Base-by-base conservation (phyloP, 2,888 invertebrate species). In the Steinernema scapterisci region DNA sequence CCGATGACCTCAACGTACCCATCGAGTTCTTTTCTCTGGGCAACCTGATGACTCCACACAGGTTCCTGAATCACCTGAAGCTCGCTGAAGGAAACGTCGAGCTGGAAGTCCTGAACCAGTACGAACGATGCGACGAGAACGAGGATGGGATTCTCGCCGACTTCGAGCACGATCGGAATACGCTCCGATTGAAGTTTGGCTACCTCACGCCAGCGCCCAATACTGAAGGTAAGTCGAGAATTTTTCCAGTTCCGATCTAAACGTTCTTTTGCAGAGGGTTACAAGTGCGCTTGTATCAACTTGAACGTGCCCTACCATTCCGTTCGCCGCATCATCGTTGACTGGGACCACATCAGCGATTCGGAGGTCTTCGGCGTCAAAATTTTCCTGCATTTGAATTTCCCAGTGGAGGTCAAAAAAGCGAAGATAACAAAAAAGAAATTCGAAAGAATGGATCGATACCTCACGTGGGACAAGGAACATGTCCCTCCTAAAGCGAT, bases 141-240 rank as follows among this genome's bases (percentile, higher is more conserved):
- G 31, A 27, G 38, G 7, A 63, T 13, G 63, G 63, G 27, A 63
- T 63, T 38, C 31, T 63, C 25, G 63, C 27, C 16, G 63, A 63
- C 63, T 63, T 63, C 19, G 63, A 63, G 19, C 63, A 63, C 63
- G 63, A 63, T n/a, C 21, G 31, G 25, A 63, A 63, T n/a, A 27
- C 9, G 63, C 31, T 63, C 25, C 27, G 31, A 31, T 27, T 63
- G 16, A 21, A 25, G 27, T 63, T 63, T 13, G 63, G 63, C 23
- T 63, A 63, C 63, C 3, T 27, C 38, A 31, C 38, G 6, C 21
- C 21, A 7, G 16, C 63, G 16, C 7, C 63, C 3, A 63, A 25
- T 6, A 13, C 71, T 80, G 77, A 54, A 31, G 16, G 63, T 63
- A 31, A 16, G 63, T 63, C 31, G 27, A 9, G 1, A 63, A 13